Base-by-base conservation (phyloP, 2,113 vertebrate species). In the Apeltes quadracus region DNA sequence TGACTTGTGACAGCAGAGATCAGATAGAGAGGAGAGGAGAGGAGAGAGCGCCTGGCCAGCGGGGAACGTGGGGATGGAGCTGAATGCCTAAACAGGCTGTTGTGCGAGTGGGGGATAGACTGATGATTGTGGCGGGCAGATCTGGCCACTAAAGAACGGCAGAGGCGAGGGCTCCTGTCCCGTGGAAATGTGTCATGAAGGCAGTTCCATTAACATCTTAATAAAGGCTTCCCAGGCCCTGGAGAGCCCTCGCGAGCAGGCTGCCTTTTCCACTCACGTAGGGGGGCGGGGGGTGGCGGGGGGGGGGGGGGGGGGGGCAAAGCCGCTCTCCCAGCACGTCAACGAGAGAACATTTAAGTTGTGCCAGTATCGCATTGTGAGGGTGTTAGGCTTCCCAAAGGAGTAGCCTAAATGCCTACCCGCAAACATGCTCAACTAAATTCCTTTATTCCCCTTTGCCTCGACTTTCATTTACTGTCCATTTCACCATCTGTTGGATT, bases 161-260 rank as follows among this genome's bases (percentile, higher is more conserved):
- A 70, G 68, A 71, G 85, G 64, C 71, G 50, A 88, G 72, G 72
- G 85, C 89, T 83, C 76, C 83, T 41, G 79, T 91, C 89, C 91
- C 79, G 75, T 87, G 87, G 90, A 92, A 91, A 92, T 85, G 90
- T 93, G 88, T 92, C 90, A 90, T 79, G 90, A 91, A 92, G 91
- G 90, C 93, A 88, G 76, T 89, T 89, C 91, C 90, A 93, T 93
- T 93, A 93, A 91, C 92, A 92, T 93, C 91, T 93, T 93, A 91
- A 93, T 93, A 92, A 92, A 92, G 82, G 82, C 87, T 78, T 79
- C 78, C 67, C 64, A 80, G 87, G 79, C 90, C 87, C 80, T 41
- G 81, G 87, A 90, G 87, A 90, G 91, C 85, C 82, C 87, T 82
- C 61, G 76, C 74, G 81, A 84, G 83, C 63, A 59, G 82, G 76